Evolutionary conservation across 2,888 invertebrate genomes (phyloP), one percentile per base, ranked within the genome.

Genomic region (Limnephilus rhombicus): DNA sequence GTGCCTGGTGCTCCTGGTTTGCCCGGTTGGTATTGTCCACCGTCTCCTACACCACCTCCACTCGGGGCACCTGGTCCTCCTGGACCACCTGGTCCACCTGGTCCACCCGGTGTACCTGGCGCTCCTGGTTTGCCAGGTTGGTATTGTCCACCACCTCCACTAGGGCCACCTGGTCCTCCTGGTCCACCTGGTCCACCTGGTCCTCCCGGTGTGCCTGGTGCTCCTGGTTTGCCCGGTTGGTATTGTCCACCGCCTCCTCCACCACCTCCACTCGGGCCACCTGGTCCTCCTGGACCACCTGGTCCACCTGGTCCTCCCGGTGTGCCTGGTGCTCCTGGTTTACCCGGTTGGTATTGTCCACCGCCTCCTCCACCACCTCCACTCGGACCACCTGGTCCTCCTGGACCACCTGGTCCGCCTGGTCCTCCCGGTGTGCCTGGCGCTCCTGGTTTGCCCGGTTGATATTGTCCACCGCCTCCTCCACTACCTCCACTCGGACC

Each of bases 11-110:
- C 93, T 7, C 93, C 94, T 81, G 93, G 93, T 45, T 83, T 45
- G 41, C 93, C 92, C 18, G 93, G 92, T 34, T 83, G 45, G 24
- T 80, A 87, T 90, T 88, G 89, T 82, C 92, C 91, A 5, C 86
- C 83, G 12, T 80, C 93, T 34, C 5, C 94, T 53, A 93, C 93
- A 85, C 94, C 92, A 92, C 95, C 95, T 80, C 93, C 87, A 37
- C 94, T 95, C n/a, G 95, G 95, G 34, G 94, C 94, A 83, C 94
- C 94, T 80, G 95, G 95, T 41, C 94, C 93, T 90, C 94, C 94
- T 85, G 94, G 94, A 91, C 93, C 91, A 91, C 94, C 94, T 68
- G 95, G 92, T 92, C 93, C 24, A 93, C 45, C 94, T 5, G 93
- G 93, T 29, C 41, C 81, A 80, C 91, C 92, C 80, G 15, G 94